Base-by-base conservation (phyloP, 2,888 invertebrate species). In the Diarsia brunnea region DNA sequence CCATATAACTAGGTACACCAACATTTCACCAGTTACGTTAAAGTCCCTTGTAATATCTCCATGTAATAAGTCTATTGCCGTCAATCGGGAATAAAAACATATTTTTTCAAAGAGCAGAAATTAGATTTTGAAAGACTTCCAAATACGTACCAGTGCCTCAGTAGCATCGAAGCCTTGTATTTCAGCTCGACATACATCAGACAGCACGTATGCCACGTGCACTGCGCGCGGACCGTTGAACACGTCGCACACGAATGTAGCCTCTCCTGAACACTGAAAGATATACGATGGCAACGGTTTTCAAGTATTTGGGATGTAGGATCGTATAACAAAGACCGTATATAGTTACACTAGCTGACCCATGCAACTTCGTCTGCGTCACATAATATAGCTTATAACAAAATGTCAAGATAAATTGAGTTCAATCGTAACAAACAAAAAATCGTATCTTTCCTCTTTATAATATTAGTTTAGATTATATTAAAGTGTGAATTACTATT, bases 211-310 rank as follows among this genome's bases (percentile, higher is more conserved):
- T 0, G 97, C 97, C 2, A 97, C 98, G 90, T 97, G 97, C n/a
- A 98, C 97, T 88, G 98, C 97, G 84, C 98, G 97, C 0, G 96
- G 95, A 0, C 94, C 90, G 0, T 94, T 90, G 21, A 96, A 94
- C 19, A 97, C 94, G 85, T 98, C 98, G 86, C 97, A 97, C 0
- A 97, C 93, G 90, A 97, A 98, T 86, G 97, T 94, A 0, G 97
- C 98, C 91, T 98, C 98, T 0, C 98, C 98, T 31, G 97, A 96
- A 88, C 97, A 97, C 96, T 98, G 97, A 10, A 51, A 64, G 10
- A 63, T 12, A 72, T 16, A 67, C 14, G 14, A 43, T 14, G n/a
- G 63, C 43, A 43, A 14, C 8, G 8, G 63, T 43, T 63, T 12
- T 61, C 4, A 38, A 61, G 21, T 38, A 12, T n/a, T 61, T 61